Evolutionary conservation across 2,888 invertebrate genomes (phyloP).

Genomic region (Cylindroiulus punctatus): DNA sequence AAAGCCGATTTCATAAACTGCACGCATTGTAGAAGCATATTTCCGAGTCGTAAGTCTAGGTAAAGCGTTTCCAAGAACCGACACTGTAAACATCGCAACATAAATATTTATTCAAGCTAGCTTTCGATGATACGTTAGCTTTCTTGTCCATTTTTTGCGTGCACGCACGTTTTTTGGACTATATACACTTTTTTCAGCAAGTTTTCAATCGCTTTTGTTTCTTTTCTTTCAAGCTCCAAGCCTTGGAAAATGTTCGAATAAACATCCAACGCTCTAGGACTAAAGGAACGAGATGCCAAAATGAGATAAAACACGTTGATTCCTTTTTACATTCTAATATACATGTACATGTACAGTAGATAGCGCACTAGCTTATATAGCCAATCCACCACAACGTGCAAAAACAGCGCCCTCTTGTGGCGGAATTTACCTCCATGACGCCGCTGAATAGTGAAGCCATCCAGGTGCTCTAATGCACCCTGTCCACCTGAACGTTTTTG

Average conservation of each 20-base stretch:
- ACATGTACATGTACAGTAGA: neutral
- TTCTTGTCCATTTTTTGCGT: neutral
- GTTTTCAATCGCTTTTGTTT: neutral
- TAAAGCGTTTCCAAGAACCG: neutral
- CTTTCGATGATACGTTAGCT: slow-evolving; percentile 21
- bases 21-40: neutral
- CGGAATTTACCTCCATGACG: neutral
- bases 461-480: too few species aligned
- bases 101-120: slow-evolving; percentile 25
- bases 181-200: neutral
- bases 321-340: neutral
- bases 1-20: neutral
- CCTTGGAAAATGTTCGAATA: slow-evolving; percentile 17
- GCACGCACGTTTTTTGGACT: neutral
- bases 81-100: neutral
- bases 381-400: neutral
- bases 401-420: neutral
- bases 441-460: too few species aligned
- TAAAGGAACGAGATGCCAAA: neutral
- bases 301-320: slow-evolving; percentile 21
- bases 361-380: neutral
- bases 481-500: too few species aligned
- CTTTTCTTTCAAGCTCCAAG: neutral
- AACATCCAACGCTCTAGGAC: neutral
- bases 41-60: neutral